phyloP scores from a whole-genome alignment of 2,113 vertebrate species.

The Oxygymnocypris stewartii region DNA sequence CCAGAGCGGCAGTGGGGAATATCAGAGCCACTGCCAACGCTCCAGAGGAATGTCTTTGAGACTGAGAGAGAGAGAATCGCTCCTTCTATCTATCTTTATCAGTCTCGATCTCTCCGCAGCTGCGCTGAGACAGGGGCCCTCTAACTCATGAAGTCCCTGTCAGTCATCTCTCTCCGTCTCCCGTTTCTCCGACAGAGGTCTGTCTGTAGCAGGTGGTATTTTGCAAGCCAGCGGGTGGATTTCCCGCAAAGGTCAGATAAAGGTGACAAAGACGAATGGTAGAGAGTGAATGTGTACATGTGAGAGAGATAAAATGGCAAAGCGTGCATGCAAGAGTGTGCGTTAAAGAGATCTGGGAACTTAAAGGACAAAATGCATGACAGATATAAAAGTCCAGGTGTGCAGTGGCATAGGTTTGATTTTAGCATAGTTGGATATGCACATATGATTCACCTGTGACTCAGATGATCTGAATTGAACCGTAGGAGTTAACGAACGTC shows the following conservation, averaged over 20 bases:
- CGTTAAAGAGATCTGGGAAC: neutral
- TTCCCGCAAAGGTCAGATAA: constrained; percentile 35
- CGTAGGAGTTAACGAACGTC: neutral
- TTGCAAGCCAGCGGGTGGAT: constrained; percentile 31
- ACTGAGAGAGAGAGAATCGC: constrained; percentile 15
- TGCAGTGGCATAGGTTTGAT: neutral
- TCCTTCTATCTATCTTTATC: constrained; percentile 35
- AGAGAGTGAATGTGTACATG: neutral
- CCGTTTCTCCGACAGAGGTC: neutral
- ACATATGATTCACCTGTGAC: neutral
- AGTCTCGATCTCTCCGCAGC: constrained; percentile 33
- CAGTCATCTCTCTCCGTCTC: constrained; percentile 35
- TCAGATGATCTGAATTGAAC: neutral
- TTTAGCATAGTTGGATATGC: neutral
- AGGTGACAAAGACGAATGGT: constrained; percentile 15
- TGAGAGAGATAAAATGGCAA: neutral
- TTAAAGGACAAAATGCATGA: constrained; percentile 6
- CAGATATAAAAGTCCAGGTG: constrained; percentile 2
- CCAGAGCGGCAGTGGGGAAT: constrained; percentile 26
- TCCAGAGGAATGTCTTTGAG: constrained; percentile 20
- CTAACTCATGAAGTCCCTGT: constrained; percentile 40
- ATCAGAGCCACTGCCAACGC: neutral
- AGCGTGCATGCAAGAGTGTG: neutral
- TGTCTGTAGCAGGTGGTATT: constrained; percentile 29
- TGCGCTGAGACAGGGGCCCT: constrained; percentile 28